Percentiles rank a stretch among this genome's conserved stretches.
These are phyloP conservation scores for Drosophila nigricruria DNA, from an alignment of 2,888 invertebrate species.

Conservation along the genomic window DNA sequence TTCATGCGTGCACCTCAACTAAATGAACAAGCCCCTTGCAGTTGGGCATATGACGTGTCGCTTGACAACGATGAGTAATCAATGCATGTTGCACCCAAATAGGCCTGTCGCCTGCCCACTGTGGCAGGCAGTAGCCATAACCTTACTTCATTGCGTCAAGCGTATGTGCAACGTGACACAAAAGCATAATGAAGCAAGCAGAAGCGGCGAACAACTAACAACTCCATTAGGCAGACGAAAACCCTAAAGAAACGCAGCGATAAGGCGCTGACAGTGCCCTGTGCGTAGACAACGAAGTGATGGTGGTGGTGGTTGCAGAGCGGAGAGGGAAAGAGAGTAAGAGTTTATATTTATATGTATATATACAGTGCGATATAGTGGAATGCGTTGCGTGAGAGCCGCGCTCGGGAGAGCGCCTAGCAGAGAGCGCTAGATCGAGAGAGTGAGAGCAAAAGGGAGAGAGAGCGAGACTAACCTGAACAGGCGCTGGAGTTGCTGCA, in stretches of 20 bases:
- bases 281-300: not conserved
- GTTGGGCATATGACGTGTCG: constrained; percentile 30
- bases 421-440: not conserved
- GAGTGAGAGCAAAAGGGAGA: constrained; percentile 8
- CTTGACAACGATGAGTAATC: constrained; percentile 47
- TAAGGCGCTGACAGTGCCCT: constrained; percentile 15
- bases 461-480: constrained; percentile 71
- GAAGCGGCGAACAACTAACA: constrained; percentile 42
- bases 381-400: constrained; percentile 61
- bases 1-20: constrained; percentile 39
- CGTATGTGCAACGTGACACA: constrained; percentile 55
- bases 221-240: constrained; percentile 58
- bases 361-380: constrained; percentile 47
- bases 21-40: constrained; percentile 34
- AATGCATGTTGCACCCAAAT: constrained; percentile 20
- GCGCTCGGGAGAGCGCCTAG: constrained; percentile 9
- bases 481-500: constrained; percentile 67
- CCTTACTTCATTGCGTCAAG: constrained; percentile 59
- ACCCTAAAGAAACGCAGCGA: constrained; percentile 26
- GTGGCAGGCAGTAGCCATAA: constrained; percentile 17
- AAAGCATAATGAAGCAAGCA: constrained; percentile 19
- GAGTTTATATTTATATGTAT: no score
- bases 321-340: constrained; percentile 9
- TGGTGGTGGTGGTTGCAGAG: not conserved
- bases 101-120: constrained; percentile 9